Percentiles rank a stretch among this genome's conserved stretches.
These are phyloP conservation scores for Neoseiulus cucumeris DNA, from an alignment of 1,140 invertebrate genomes.

Conservation along the genomic window DNA sequence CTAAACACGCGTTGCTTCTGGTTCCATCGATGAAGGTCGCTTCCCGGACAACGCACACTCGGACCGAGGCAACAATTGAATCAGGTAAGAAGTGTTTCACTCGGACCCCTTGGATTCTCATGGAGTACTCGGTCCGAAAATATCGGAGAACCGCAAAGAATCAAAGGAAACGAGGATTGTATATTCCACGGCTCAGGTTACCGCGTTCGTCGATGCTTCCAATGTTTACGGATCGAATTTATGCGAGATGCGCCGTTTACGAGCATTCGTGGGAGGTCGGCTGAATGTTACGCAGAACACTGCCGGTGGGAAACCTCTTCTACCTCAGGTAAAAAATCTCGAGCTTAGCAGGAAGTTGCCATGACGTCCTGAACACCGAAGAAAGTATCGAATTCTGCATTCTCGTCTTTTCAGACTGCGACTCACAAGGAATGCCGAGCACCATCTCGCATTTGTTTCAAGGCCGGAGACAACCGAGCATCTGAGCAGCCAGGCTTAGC, in stretches of 20 bases:
- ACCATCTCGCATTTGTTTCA: conserved; percentile 57
- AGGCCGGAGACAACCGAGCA: conserved; percentile 45
- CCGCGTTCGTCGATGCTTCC: conserved; percentile 40
- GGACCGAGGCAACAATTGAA: conserved; percentile 40
- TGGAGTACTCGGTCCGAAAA: no score
- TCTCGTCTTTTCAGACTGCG: conserved; percentile 28
- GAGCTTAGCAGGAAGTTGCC: no score
- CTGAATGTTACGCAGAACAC: conserved; percentile 37
- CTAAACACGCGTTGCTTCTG: no score
- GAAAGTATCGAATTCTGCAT: conserved; percentile 41
- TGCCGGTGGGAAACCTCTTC: not conserved
- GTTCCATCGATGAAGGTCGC: conserved; percentile 30
- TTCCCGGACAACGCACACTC: conserved; percentile 62
- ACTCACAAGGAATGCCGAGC: conserved; percentile 66
- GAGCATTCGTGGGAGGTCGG: conserved; percentile 43
- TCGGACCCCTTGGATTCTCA: no score
- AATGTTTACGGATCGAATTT: conserved; percentile 47
- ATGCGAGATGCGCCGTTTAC: conserved; percentile 47
- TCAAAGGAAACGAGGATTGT: no score
- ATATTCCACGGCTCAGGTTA: conserved; percentile 24
- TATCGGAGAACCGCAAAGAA: no score
- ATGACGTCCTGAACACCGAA: no score
- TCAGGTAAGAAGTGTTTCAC: conserved; percentile 24
- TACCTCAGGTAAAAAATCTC: not conserved
- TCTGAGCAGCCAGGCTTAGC: conserved; percentile 42